Evolutionary conservation across 2,113 vertebrate species (phyloP).

Genomic region (Dasyornis broadbenti): DNA sequence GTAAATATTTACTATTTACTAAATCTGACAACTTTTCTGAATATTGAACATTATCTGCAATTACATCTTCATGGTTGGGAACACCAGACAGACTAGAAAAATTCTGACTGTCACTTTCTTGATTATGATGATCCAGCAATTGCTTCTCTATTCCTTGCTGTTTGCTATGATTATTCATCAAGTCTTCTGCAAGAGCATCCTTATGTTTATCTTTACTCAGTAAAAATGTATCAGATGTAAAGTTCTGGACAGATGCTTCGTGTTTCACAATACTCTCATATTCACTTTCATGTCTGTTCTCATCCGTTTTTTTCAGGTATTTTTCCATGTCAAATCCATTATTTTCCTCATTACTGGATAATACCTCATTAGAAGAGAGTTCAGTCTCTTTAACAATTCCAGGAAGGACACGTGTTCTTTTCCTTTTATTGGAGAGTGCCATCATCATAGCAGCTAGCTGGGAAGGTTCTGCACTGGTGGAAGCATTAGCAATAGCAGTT

Average conservation of each 20-base stretch:
- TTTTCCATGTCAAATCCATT: slow-evolving; percentile 84
- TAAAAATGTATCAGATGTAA: slow-evolving; percentile 22
- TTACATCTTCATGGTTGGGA: background rate
- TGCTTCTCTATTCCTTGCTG: background rate
- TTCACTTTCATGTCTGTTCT: slow-evolving; percentile 55
- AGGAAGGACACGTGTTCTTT: slow-evolving; percentile 1
- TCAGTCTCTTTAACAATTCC: background rate
- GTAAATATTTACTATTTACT: background rate
- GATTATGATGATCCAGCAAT: background rate
- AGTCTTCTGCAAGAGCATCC: background rate
- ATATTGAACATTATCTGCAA: background rate
- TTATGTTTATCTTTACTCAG: background rate
- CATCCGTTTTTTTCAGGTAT: slow-evolving; percentile 81
- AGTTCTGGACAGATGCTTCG: background rate
- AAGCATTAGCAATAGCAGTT: slow-evolving; percentile 88
- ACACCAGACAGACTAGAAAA: background rate
- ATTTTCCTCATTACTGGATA: slow-evolving; percentile 60
- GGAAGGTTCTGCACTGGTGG: slow-evolving; percentile 84
- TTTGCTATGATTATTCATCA: background rate
- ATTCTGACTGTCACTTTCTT: background rate
- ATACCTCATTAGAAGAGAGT: background rate
- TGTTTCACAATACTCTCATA: slow-evolving; percentile 40
- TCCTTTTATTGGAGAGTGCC: slow-evolving; percentile 80
- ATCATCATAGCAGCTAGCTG: slow-evolving; percentile 92
- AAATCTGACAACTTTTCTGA: background rate